Percentiles rank a stretch among this genome's conserved stretches.
Evolutionary conservation across 2,888 invertebrate species (phyloP).

Genomic region (Coelopa pilipes): DNA sequence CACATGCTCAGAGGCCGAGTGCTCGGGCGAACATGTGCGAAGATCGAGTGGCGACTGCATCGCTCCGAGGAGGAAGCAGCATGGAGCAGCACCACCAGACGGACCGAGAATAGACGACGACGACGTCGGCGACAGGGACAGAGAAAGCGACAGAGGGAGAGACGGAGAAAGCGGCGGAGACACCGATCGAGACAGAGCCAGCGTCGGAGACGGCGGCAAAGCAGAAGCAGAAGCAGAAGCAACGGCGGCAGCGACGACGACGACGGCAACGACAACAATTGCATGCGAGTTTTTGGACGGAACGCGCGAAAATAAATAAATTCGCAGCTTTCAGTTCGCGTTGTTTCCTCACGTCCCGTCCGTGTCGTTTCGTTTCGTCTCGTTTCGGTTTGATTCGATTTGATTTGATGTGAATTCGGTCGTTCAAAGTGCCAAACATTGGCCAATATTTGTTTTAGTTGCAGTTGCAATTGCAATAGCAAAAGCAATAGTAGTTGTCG

Average conservation of each 20-base stretch:
- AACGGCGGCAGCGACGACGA: constrained; percentile 8
- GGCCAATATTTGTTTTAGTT: constrained; percentile 24
- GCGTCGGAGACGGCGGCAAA: not conserved
- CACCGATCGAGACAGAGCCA: not conserved
- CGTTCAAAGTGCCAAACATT: constrained; percentile 28
- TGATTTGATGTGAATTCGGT: constrained; percentile 8
- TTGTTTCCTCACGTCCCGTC: not conserved
- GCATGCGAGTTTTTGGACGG: constrained; percentile 18
- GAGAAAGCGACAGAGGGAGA: not conserved
- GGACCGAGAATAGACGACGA: not conserved
- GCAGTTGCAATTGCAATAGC: too few species aligned
- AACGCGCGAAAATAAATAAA: not conserved
- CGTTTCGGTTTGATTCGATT: too few species aligned
- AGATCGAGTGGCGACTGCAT: too few species aligned
- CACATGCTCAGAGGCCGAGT: too few species aligned
- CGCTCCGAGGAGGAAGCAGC: too few species aligned
- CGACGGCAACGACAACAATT: constrained; percentile 11
- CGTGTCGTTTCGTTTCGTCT: too few species aligned
- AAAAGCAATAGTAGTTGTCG: too few species aligned
- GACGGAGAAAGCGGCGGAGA: too few species aligned
- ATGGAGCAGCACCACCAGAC: too few species aligned
- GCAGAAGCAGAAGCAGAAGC: not conserved
- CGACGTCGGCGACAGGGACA: not conserved
- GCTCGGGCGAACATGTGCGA: too few species aligned
- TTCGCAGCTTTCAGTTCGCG: too few species aligned